A percentile compares a stretch with the other conserved stretches of the same genome.
Conservation (phyloP, 2,797 vertebrate species). For the Chaetophractus vellerosus region DNA sequence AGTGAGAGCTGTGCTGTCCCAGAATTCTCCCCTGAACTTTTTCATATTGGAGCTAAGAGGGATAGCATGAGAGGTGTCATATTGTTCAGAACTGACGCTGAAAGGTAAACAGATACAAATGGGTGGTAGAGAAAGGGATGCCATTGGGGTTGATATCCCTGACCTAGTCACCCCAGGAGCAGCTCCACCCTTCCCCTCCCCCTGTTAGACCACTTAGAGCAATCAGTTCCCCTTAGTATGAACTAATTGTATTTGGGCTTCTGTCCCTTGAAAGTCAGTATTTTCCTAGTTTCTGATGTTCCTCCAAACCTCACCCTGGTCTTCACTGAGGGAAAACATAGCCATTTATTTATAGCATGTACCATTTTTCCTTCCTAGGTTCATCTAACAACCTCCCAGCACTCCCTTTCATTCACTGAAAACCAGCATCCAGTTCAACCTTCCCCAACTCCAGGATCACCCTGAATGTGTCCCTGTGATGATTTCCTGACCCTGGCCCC, state of each 20-base stretch:
- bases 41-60: not conserved
- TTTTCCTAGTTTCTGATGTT: not conserved
- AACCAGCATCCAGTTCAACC: not conserved
- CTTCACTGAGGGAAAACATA: not conserved
- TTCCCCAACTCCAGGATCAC: not conserved
- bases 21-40: not conserved
- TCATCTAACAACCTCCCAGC: not conserved
- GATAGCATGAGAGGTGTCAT: not conserved
- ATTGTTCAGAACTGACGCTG: conserved; percentile 17
- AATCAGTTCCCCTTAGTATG: not conserved
- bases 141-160: not conserved
- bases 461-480: not conserved
- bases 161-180: not conserved
- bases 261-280: not conserved
- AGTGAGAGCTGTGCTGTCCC: not conserved
- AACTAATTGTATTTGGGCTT: not conserved
- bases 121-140: not conserved
- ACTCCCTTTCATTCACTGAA: not conserved
- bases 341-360: not conserved
- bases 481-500: not conserved
- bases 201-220: not conserved
- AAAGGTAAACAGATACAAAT: not conserved
- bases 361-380: not conserved
- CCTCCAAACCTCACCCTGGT: not conserved
- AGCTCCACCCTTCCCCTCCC: not conserved